A percentile compares a stretch with the other conserved stretches of the same genome.
phyloP scores from a whole-genome alignment of 2,113 vertebrate species.

The Brachirus orientalis region DNA sequence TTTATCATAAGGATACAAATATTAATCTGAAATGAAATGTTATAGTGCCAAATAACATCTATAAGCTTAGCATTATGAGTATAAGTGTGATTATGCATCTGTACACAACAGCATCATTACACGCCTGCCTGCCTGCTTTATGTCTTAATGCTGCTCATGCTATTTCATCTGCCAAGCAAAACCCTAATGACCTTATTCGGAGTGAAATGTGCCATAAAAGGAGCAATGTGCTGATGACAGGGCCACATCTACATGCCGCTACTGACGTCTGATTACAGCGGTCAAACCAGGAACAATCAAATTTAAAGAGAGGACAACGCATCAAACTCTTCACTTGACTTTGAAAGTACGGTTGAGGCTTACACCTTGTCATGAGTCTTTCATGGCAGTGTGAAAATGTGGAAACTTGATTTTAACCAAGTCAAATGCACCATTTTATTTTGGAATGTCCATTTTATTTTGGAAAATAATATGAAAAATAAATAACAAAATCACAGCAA shows the following conservation, averaged over 20 bases:
- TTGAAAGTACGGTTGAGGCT: neutral
- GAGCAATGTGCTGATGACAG: constrained; percentile 57
- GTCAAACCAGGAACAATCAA: too few species aligned
- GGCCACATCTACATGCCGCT: constrained; percentile 10
- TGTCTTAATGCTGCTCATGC: constrained; percentile 12
- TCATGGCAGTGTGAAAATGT: constrained; percentile 11
- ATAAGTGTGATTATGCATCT: constrained; percentile 27
- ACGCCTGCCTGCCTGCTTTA: constrained; percentile 5
- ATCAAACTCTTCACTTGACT: constrained; percentile 6
- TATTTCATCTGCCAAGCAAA: constrained; percentile 49
- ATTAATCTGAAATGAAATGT: too few species aligned
- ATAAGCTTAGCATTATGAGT: too few species aligned
- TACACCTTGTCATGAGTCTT: constrained; percentile 17
- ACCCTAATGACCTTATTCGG: constrained; percentile 63
- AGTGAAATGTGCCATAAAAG: constrained; percentile 65
- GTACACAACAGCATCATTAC: constrained; percentile 38
- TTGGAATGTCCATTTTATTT: too few species aligned
- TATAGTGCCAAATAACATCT: too few species aligned
- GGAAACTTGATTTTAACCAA: too few species aligned
- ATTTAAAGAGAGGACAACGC: too few species aligned
- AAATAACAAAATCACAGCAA: too few species aligned
- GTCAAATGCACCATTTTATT: too few species aligned
- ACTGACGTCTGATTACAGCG: too few species aligned
- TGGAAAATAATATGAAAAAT: too few species aligned
- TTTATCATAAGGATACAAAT: too few species aligned